Base-by-base conservation (phyloP, 1,140 invertebrate species). In the Lepidurus packardi region DNA sequence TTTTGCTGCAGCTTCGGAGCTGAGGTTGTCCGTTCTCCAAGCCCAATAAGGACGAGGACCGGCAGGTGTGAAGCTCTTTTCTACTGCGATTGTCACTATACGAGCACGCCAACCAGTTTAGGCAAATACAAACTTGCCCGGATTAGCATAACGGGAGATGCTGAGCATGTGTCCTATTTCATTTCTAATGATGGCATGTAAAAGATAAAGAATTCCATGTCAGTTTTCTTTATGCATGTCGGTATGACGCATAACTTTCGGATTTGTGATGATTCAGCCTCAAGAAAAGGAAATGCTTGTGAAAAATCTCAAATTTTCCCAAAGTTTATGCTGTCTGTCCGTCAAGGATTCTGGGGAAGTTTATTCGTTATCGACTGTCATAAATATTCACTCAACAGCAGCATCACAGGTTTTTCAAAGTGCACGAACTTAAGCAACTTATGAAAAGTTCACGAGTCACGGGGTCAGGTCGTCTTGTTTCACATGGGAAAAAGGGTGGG, bases 121-220 rank as follows among this genome's bases (percentile, higher is more conserved):
- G 53, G 53, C 53, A 65, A 65, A 21, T 21, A 65, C 53, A 65
- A 21, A 65, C 53, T 65, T 65, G 53, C 13, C 53, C 53, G 53
- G 53, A 65, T 65, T 65, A 65, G 53, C 53, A 65, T 65, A 65
- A 65, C 53, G 53, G 53, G 53, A 65, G 53, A 65, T 65, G 6
- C 53, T 65, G 53, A n/a, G 53, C 53, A 65, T 65, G 53, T 65
- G 53, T 21, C 53, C 21, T 21, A 16, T 65, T 65, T 65, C 13
- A 7, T 65, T 34, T 65, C 13, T 65, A 65, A 65, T 65, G 53
- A 65, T n/a, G 21, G 53, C 53, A 65, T 1, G 53, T 65, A 65
- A 21, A 65, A 13, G 53, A 65, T 65, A 65, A 65, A 65, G 53
- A 65, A 65, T 13, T 21, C 21, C 16, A 21, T 65, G 53, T 34